Base-by-base conservation (phyloP, 2,797 vertebrate genomes). In the Stomatorhinus walkeri region DNA sequence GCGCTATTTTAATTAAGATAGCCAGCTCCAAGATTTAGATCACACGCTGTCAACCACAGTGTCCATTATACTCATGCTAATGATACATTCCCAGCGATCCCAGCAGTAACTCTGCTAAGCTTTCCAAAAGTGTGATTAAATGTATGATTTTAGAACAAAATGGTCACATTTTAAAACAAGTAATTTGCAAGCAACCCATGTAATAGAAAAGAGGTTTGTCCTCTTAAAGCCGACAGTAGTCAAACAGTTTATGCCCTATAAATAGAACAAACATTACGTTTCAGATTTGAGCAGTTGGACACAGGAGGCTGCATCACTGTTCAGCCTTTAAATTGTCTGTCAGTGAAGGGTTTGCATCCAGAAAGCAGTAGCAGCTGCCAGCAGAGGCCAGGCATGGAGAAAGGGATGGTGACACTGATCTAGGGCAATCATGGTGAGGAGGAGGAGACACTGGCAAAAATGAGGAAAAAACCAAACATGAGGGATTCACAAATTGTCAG, bases 231-330 rank as follows among this genome's bases (percentile, higher is more conserved):
- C 9, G 40, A 43, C 84, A 54, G 84, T 28, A 28, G 36, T 85
- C 84, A 85, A 85, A 85, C 22, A 52, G 84, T 28, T 85, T 32
- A 86, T 32, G 51, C 19, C 28, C 85, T 43, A 87, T 43, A 87
- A 59, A 40, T 87, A 85, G 28, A 32, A 87, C 16, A 87, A 40
- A 40, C 51, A 40, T 8, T 2, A 16, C 10, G 8, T 56, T 22
- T 87, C 12, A 54, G 85, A 59, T 87, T 87, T 43, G 19, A 87
- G 52, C 51, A 36, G 52, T 19, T 19, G 28, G 52, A 87, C 28
- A 36, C 51, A n/a, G 46, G 85, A 61, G 16, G 24, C 54, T 87
- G 28, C 51, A 1, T 56, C 85, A 59, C 0, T 56, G 52, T 40
- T 52, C 28, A 87, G 52, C 32, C 52, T 59, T 54, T 43, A 59